Conservation (phyloP, 2,888 invertebrate genomes). For the Zonitis immaculata region DNA sequence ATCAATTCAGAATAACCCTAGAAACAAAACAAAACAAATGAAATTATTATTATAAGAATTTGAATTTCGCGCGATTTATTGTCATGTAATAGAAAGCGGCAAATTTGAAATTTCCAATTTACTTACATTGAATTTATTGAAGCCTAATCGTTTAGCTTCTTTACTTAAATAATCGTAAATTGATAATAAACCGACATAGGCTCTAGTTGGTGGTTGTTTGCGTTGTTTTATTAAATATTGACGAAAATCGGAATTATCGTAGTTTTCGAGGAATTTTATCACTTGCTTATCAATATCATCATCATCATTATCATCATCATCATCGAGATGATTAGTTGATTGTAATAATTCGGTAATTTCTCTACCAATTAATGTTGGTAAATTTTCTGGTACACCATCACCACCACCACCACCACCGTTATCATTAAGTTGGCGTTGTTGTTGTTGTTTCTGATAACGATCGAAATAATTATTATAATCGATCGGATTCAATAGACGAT, state of each 20-base stretch:
- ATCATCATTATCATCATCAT: constrained; percentile 15
- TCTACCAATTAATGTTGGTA: constrained; percentile 38
- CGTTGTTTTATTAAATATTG: constrained; percentile 42
- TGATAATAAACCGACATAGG: constrained; percentile 57
- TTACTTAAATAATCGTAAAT: constrained; percentile 63
- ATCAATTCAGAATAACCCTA: constrained; percentile 61
- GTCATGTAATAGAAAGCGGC: too few species aligned
- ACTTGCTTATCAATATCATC: constrained; percentile 35
- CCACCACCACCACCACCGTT: too few species aligned
- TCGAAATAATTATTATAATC: constrained; percentile 25
- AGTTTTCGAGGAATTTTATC: constrained; percentile 36
- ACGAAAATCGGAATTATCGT: constrained; percentile 41
- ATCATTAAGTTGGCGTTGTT: too few species aligned
- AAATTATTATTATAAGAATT: too few species aligned
- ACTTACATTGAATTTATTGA: constrained; percentile 59
- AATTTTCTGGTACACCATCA: constrained; percentile 23
- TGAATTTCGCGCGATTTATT: too few species aligned
- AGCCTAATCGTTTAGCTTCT: constrained; percentile 59
- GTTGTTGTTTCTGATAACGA: too few species aligned
- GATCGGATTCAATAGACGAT: constrained; percentile 9
- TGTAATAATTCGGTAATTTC: constrained; percentile 43
- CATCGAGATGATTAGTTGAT: constrained; percentile 37
- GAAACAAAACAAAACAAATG: constrained; percentile 26
- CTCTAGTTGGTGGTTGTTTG: constrained; percentile 55
- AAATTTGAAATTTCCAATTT: not conserved